Base-by-base conservation (phyloP, 2,113 vertebrate genomes). In the Tenebrosternarchus preto region DNA sequence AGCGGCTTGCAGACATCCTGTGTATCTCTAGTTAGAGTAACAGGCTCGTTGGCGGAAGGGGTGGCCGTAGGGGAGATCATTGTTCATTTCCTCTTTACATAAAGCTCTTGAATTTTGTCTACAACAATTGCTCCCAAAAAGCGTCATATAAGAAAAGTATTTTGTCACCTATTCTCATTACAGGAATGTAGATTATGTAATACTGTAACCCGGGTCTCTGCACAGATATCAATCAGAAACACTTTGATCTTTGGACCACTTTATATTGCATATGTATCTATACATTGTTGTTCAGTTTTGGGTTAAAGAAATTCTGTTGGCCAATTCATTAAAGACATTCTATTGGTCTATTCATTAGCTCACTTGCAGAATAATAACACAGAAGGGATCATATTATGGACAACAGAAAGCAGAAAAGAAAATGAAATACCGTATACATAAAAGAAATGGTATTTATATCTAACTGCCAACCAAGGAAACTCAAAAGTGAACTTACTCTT, bases 1-100 rank as follows among this genome's bases (percentile, higher is more conserved):
- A 81, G 70, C 84, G 84, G 86, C 91, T 86, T 66, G 90, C 85
- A 87, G 78, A 90, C 87, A 86, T 91, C 90, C 89, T 91, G 85
- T 64, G 81, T 80, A 24, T 87, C 76, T 87, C 73, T 61, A 59
- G 67, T 24, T 27, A 69, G 29, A 73, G 89, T 81, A 88, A 88
- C 84, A 87, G 16, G 84, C 91, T 85, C 85, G 88, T 86, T 88
- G 84, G 81, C 69, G 53, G 82, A 80, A 78, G 86, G 77, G 55
- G n/a, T 15, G 29, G 76, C 85, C 87, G 68, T 85, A 61, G 29
- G 74, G 86, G 82, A 87, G 85, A 86, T 86, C 83, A 84, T 74
- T 81, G 73, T 25, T 46, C 11, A 77, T 85, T 84, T 88, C 82
- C 76, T 64, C 19, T 85, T 86, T 80, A 64, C 25, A 63, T 33